Conservation (phyloP, 2,113 vertebrate genomes). For the Myrmophylax atrothorax region DNA sequence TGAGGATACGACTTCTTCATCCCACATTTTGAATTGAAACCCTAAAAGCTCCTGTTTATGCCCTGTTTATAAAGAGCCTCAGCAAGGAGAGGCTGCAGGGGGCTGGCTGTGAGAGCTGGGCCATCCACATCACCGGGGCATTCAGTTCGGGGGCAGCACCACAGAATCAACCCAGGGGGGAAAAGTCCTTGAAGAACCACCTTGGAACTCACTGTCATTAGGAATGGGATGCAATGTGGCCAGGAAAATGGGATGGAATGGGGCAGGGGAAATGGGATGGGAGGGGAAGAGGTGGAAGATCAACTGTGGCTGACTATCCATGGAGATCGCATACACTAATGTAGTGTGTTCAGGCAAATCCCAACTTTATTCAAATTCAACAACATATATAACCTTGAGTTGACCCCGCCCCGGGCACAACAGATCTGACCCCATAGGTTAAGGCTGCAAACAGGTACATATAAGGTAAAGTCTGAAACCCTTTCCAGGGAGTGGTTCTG, state of each 20-base stretch:
- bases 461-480: too few species aligned
- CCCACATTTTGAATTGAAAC: background rate
- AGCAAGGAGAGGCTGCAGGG: background rate
- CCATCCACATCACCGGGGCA: accelerated
- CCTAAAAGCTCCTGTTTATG: background rate
- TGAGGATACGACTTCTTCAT: background rate
- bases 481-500: too few species aligned
- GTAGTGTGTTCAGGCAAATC: too few species aligned
- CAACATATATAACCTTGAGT: too few species aligned
- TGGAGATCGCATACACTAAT: too few species aligned
- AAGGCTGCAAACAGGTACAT: too few species aligned
- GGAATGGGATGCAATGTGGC: background rate
- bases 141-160: background rate
- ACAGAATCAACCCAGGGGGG: background rate
- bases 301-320: too few species aligned
- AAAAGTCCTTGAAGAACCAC: background rate
- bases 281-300: background rate
- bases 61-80: background rate
- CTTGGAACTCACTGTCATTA: background rate
- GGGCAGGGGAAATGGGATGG: background rate
- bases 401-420: too few species aligned
- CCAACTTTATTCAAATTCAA: too few species aligned
- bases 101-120: background rate
- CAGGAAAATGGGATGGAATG: background rate
- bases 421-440: too few species aligned